Evolutionary conservation across 2,888 invertebrate species (phyloP), one percentile per base, ranked within the genome.

Genomic region (Spatulosminthurus flaviceps): DNA sequence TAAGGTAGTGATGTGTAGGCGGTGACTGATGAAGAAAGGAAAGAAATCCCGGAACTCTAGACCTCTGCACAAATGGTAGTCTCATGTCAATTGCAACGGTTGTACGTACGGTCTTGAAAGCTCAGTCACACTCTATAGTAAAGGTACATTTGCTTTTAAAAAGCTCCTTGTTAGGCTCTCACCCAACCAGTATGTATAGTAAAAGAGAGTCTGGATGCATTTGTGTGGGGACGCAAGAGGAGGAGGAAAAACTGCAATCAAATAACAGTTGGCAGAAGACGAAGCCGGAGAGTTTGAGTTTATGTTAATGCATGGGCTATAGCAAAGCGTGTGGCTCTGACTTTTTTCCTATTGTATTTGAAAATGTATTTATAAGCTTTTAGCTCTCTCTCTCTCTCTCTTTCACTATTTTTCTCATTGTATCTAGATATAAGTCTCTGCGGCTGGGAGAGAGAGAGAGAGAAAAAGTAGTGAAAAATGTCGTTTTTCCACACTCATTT

Each of bases 331-430:
- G 26, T 66, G 24, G 19, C 26, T 24, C 34, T 34, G 34, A 34
- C 34, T 34, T 9, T 9, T 34, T 9, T 34, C 5, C 34, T 24
- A 24, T 24, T 67, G 1, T 19, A 51, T 28, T n/a, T 72, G 72
- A 72, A 43, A 72, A 72, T 43, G 72, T 51, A 72, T 72, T 72
- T 72, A 72, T 72, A 72, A 72, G 72, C 72, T 72, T 72, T 72
- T 72, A 72, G 72, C 26, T 43, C 71, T 24, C 34, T 34, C 9
- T 34, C 34, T 34, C 5, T 34, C n/a, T n/a, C n/a, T n/a, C n/a
- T n/a, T n/a, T n/a, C n/a, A n/a, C n/a, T n/a, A n/a, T n/a, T n/a
- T n/a, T n/a, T 43, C 71, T 43, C 42, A 43, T 72, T 72, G 72
- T 72, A 72, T 72, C 72, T 51, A 72, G 51, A 72, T 51, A 22